phyloP scores from a whole-genome alignment of 2,888 invertebrate species.

The Thecophora atra region DNA sequence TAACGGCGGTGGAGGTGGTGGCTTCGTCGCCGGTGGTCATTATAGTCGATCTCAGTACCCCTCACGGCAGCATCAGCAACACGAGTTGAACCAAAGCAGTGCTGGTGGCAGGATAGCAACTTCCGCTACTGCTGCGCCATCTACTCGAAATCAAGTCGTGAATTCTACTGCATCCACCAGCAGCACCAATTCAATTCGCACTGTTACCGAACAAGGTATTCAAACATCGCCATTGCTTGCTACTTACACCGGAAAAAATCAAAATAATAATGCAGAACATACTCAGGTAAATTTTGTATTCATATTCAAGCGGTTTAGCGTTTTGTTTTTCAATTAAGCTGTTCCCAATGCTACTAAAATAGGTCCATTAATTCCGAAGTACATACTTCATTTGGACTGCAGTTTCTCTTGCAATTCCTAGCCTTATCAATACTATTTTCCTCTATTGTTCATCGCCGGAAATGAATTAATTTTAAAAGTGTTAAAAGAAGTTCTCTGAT shows the following conservation, averaged over 20 bases:
- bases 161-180: slow-evolving; percentile 9
- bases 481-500: too few relatives aligned
- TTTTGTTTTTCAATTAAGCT: too few relatives aligned
- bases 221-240: slow-evolving; percentile 48
- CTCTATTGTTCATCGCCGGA: too few relatives aligned
- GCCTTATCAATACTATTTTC: too few relatives aligned
- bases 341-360: too few relatives aligned
- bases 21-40: background rate
- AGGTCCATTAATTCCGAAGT: too few relatives aligned
- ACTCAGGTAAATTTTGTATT: slow-evolving; percentile 7
- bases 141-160: slow-evolving; percentile 9
- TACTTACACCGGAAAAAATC: slow-evolving; percentile 15
- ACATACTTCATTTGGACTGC: too few relatives aligned
- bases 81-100: slow-evolving; percentile 35
- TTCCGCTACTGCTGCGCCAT: background rate
- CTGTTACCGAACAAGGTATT: slow-evolving; percentile 41
- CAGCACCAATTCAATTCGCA: slow-evolving; percentile 3
- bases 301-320: too few relatives aligned
- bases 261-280: slow-evolving; percentile 17
- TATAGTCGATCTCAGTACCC: background rate
- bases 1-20: background rate
- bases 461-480: too few relatives aligned
- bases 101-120: background rate
- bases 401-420: too few relatives aligned
- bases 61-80: slow-evolving; percentile 34